Evolutionary conservation across 2,797 vertebrate genomes (phyloP), one percentile per base, ranked within the genome.

Genomic region (Onychomys torridus): DNA sequence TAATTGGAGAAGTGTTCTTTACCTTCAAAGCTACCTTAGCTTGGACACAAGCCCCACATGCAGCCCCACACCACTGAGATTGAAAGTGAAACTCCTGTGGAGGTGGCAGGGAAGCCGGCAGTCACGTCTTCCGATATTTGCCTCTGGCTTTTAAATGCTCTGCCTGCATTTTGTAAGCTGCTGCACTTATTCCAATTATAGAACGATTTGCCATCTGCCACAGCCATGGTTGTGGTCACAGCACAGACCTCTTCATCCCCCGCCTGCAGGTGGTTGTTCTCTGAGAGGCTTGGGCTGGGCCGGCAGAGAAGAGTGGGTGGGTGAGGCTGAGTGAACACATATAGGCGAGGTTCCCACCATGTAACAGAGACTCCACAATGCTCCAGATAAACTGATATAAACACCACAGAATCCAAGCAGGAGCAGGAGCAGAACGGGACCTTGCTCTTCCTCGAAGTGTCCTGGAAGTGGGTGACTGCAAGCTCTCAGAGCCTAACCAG

Each of bases 71-170:
- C n/a, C n/a, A 29, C 0, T 2, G 75, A 61, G 16, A 25, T 25
- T 0, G 6, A 40, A n/a, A 69, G 49, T 59, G 73, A 71, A 43
- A 29, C 5, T 76, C 29, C 7, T 13, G 21, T 17, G 83, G 63
- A 90, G 89, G 77, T 7, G 12, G 37, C 63, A 40, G 61, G 89
- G 14, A 73, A 90, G n/a, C 40, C 27, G 0, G n/a, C 55, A 29
- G 69, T 65, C 46, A 32, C 0, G 0, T 9, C 37, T 52, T 29
- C 2, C 25, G 67, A 75, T 27, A 16, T 81, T 52, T 73, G 69
- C 88, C 84, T 59, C 52, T 11, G 3, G 93, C 61, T 59, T 67
- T 85, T 88, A 77, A 93, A 92, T 29, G 63, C 55, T 90, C 76
- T 7, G 11, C 25, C 91, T 55, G 55, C 6, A 67, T 55, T 17